A percentile compares a stretch with the other conserved stretches of the same genome.
phyloP scores from a whole-genome alignment of 1,140 invertebrate species.

The Amphibalanus amphitrite region DNA sequence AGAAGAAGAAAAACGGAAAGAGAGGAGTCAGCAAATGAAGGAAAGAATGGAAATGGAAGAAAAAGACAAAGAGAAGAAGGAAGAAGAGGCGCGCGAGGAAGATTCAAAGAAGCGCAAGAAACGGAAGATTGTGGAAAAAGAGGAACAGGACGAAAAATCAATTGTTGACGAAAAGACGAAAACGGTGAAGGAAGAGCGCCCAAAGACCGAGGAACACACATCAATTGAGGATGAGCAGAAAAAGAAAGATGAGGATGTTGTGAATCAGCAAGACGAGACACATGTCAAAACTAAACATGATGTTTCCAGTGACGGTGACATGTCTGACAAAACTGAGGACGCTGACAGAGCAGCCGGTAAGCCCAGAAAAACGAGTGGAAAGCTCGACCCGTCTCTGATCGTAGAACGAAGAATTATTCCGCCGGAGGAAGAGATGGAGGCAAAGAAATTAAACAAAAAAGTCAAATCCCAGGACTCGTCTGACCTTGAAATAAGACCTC shows the following conservation, averaged over 20 bases:
- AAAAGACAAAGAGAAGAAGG: slow-evolving; percentile 12
- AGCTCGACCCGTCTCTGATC: not conserved
- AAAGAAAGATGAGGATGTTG: no score
- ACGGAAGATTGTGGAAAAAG: slow-evolving; percentile 18
- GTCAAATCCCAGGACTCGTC: not conserved
- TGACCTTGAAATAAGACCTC: no score
- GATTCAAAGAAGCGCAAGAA: slow-evolving; percentile 20
- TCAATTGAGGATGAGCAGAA: no score
- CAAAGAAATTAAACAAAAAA: slow-evolving; percentile 18
- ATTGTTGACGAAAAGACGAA: slow-evolving; percentile 17
- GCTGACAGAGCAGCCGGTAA: slow-evolving; percentile 12
- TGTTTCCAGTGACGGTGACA: no score
- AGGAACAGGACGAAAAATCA: slow-evolving; percentile 15
- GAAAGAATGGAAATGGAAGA: slow-evolving; percentile 9
- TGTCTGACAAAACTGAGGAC: no score
- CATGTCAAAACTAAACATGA: no score
- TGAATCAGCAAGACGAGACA: no score
- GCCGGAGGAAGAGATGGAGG: not conserved
- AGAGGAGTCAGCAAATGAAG: not conserved
- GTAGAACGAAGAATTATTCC: not conserved
- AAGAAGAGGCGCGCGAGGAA: slow-evolving; percentile 18
- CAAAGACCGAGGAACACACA: no score
- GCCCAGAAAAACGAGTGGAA: slow-evolving; percentile 18
- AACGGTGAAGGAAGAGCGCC: slow-evolving; percentile 7
- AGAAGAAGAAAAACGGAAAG: slow-evolving; percentile 9